Evolutionary conservation across 2,888 invertebrate genomes (phyloP).

Genomic region (Parapristionchus giblindavisi): DNA sequence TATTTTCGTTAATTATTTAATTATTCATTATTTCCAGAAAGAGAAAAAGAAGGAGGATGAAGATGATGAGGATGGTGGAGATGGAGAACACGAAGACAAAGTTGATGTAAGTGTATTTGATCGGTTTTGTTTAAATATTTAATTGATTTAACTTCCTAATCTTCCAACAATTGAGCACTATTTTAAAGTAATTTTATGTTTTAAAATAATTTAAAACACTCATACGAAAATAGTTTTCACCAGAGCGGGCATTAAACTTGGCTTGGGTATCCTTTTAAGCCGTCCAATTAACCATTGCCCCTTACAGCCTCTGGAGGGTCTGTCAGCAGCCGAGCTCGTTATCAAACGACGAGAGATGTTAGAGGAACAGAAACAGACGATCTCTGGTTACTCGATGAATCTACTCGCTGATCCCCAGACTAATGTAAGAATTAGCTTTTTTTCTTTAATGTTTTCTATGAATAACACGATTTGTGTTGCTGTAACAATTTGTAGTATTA

Average conservation of each 20-base stretch:
- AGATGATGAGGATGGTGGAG: too few species aligned
- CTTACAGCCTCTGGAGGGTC: slow-evolving; percentile 52
- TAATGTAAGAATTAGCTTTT: slow-evolving; percentile 51
- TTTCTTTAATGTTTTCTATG: too few species aligned
- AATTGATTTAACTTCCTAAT: background rate
- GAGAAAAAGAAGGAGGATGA: too few species aligned
- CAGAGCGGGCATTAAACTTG: background rate
- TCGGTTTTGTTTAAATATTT: background rate
- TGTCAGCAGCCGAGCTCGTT: slow-evolving; percentile 58
- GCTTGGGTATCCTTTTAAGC: background rate
- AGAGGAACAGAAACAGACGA: slow-evolving; percentile 50
- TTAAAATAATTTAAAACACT: slow-evolving; percentile 4
- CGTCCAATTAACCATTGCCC: background rate
- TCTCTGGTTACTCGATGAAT: slow-evolving; percentile 50
- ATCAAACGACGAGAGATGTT: slow-evolving; percentile 54
- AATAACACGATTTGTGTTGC: too few species aligned
- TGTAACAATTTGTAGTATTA: too few species aligned
- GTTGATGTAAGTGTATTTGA: too few species aligned
- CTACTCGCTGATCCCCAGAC: slow-evolving; percentile 66
- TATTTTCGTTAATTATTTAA: too few species aligned
- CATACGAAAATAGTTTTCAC: background rate
- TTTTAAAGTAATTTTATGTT: background rate
- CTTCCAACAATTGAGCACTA: background rate
- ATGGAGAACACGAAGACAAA: too few species aligned
- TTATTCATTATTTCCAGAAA: too few species aligned